Conservation (phyloP, 2,888 invertebrate genomes). For the Heliconius sara region DNA sequence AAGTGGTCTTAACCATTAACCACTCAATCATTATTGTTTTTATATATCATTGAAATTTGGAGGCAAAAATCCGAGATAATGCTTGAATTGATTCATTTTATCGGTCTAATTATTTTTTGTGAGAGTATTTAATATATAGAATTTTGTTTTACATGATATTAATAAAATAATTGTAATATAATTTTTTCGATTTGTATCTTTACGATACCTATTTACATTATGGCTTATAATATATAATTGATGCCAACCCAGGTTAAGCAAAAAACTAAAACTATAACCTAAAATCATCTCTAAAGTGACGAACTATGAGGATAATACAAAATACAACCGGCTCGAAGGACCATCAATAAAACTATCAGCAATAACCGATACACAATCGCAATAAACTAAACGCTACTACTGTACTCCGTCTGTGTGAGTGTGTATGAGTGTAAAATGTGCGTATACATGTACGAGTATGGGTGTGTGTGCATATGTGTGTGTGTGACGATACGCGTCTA, state of each 20-base stretch:
- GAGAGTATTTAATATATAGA: too few relatives aligned
- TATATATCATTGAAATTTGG: too few relatives aligned
- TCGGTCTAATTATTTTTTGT: too few relatives aligned
- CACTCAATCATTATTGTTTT: too few relatives aligned
- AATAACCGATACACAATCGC: slow-evolving; percentile 40
- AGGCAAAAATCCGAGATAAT: too few relatives aligned
- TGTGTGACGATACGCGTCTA: slow-evolving; percentile 47
- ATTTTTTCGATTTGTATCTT: too few relatives aligned
- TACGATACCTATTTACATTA: neutral
- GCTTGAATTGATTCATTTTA: too few relatives aligned
- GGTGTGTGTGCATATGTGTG: slow-evolving; percentile 27
- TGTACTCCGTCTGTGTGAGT: neutral
- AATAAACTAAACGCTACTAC: slow-evolving; percentile 48
- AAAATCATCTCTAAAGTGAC: neutral
- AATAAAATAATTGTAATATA: too few relatives aligned
- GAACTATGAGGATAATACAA: slow-evolving; percentile 15
- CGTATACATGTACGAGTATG: slow-evolving; percentile 31
- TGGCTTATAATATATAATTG: neutral
- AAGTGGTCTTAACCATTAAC: too few relatives aligned
- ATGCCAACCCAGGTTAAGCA: neutral
- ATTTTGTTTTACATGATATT: too few relatives aligned
- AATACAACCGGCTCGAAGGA: slow-evolving; percentile 17
- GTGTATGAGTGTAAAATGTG: neutral
- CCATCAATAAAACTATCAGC: slow-evolving; percentile 44
- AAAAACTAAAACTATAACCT: neutral